Conservation (phyloP, 2,113 vertebrate species). For the Anoplopoma fimbria region DNA sequence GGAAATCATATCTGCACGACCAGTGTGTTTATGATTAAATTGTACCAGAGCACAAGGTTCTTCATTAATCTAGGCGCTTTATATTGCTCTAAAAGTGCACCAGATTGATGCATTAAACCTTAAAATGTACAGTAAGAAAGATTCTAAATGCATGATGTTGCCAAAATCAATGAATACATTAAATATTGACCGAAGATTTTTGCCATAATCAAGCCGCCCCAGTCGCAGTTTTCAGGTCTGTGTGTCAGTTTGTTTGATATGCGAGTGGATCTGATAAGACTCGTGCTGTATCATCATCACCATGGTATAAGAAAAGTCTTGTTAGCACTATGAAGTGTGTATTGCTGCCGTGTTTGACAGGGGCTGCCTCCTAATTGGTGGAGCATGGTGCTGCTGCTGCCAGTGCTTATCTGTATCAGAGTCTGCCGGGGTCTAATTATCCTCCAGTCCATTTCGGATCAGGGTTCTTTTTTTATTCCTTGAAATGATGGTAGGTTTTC, state of each 20-base stretch:
- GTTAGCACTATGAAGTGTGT: not conserved
- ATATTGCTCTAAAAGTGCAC: not conserved
- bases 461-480: not conserved
- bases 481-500: not conserved
- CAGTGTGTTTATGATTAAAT: no score
- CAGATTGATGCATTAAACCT: not conserved
- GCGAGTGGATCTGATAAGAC: not conserved
- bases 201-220: no score
- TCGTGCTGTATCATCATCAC: not conserved
- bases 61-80: not conserved
- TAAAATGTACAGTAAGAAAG: no score
- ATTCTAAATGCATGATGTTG: no score
- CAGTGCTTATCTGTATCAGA: not conserved
- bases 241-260: no score
- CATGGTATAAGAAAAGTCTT: not conserved
- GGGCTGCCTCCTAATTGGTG: not conserved
- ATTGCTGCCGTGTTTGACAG: not conserved
- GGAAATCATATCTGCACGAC: no score
- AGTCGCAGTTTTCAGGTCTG: no score
- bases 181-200: not conserved
- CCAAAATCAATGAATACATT: not conserved
- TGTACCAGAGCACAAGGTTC: not conserved
- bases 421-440: conserved; percentile 18
- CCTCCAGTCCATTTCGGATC: not conserved
- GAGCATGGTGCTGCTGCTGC: not conserved